A percentile compares a stretch with the other conserved stretches of the same genome.
These are phyloP conservation scores for Cryptus armator DNA, from an alignment of 2,888 invertebrate genomes.

Conservation along the genomic window DNA sequence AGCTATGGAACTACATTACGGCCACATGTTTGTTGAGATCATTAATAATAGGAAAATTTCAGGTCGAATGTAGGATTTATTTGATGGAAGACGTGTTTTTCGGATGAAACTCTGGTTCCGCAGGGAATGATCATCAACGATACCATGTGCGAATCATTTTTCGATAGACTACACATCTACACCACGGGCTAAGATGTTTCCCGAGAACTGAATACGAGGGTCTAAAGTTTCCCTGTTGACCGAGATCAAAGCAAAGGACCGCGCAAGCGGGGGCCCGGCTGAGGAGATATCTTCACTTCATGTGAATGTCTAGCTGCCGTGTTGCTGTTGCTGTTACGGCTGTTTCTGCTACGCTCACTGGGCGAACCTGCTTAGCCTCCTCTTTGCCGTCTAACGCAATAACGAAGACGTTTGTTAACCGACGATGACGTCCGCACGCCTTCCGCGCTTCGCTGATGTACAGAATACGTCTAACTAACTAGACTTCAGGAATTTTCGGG, in stretches of 20 bases:
- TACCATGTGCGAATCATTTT: neutral
- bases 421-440: conserved; percentile 70
- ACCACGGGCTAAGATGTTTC: conserved; percentile 16
- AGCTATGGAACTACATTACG: neutral
- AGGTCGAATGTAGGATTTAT: neutral
- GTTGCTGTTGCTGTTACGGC: conserved; percentile 38
- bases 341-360: conserved; percentile 68
- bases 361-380: conserved; percentile 67
- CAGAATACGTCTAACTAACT: neutral
- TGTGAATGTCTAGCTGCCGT: conserved; percentile 56
- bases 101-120: neutral
- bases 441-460: conserved; percentile 46
- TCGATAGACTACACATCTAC: conserved; percentile 30
- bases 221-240: conserved; percentile 83
- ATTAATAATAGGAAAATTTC: neutral
- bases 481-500: neutral
- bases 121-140: neutral
- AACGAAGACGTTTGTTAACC: conserved; percentile 79
- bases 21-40: neutral
- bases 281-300: conserved; percentile 56
- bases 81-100: neutral
- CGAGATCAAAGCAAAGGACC: conserved; percentile 82
- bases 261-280: conserved; percentile 46
- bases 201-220: conserved; percentile 63
- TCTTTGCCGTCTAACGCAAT: conserved; percentile 80